A percentile compares a stretch with the other conserved stretches of the same genome.
These are phyloP conservation scores for Fulica atra DNA, from an alignment of 2,113 vertebrate species.

Conservation along the genomic window DNA sequence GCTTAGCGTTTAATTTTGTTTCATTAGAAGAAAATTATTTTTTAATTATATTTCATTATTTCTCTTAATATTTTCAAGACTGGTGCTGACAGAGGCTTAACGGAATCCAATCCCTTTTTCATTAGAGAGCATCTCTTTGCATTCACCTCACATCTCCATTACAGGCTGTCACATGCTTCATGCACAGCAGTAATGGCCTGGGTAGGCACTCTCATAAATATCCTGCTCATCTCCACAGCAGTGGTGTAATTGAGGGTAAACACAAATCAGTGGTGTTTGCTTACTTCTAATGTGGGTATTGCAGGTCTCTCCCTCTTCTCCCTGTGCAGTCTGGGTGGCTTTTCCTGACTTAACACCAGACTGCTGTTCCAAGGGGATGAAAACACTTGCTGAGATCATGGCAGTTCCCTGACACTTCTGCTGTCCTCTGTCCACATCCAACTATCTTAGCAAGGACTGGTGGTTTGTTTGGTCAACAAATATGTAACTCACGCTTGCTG, in stretches of 20 bases:
- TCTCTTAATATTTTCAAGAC: slow-evolving; percentile 40
- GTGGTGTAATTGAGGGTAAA: background rate
- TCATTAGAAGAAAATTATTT: slow-evolving; percentile 40
- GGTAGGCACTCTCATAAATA: background rate
- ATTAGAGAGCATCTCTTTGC: background rate
- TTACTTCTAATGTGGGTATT: background rate
- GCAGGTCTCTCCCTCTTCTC: background rate
- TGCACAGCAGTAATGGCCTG: background rate
- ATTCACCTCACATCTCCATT: slow-evolving; percentile 39
- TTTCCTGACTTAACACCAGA: background rate
- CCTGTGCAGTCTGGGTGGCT: background rate
- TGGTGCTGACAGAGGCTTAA: slow-evolving; percentile 9
- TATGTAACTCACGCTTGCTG: background rate
- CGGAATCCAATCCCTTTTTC: slow-evolving; percentile 6
- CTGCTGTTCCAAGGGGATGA: background rate
- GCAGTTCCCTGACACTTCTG: background rate
- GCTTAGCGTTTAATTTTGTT: background rate
- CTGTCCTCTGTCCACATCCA: background rate
- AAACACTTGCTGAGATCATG: background rate
- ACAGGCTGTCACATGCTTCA: background rate
- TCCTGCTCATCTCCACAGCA: background rate
- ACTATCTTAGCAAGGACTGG: background rate
- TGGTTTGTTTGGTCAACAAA: background rate
- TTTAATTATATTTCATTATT: slow-evolving; percentile 64
- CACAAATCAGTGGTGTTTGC: background rate